A percentile compares a stretch with the other conserved stretches of the same genome.
phyloP scores from a whole-genome alignment of 2,888 invertebrate genomes.

The Idaea dimidiata region DNA sequence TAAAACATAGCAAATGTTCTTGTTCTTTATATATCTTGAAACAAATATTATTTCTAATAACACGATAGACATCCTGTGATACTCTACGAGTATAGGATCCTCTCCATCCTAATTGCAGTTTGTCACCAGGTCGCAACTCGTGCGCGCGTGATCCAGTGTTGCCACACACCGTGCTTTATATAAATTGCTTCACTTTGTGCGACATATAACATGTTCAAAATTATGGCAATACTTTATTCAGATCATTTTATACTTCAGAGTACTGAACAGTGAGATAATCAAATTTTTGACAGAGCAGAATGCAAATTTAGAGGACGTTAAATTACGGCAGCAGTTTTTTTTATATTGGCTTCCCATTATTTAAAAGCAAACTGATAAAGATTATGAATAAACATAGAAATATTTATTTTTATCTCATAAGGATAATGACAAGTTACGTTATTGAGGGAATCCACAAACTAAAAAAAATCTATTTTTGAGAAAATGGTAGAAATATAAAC shows the following conservation, averaged over 20 bases:
- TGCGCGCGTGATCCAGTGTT: conserved; percentile 60
- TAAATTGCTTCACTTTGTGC: conserved; percentile 56
- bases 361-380: no score
- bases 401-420: no score
- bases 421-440: no score
- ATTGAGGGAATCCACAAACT: no score
- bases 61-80: conserved; percentile 3
- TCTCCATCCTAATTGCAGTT: conserved; percentile 58
- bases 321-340: not conserved
- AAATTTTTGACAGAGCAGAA: not conserved
- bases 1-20: no score
- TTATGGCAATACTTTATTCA: conserved; percentile 49
- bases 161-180: conserved; percentile 61
- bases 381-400: no score
- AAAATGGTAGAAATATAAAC: no score
- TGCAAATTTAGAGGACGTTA: no score
- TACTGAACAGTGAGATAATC: not conserved
- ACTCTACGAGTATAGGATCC: conserved; percentile 15
- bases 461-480: no score
- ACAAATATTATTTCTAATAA: not conserved
- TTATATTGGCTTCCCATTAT: no score
- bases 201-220: conserved; percentile 56
- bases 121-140: conserved; percentile 51
- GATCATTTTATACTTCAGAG: conserved; percentile 12
- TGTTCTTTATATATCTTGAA: no score